These are phyloP conservation scores for Cotesia congregata DNA, from an alignment of 2,888 invertebrate species.

Conservation along the genomic window DNA sequence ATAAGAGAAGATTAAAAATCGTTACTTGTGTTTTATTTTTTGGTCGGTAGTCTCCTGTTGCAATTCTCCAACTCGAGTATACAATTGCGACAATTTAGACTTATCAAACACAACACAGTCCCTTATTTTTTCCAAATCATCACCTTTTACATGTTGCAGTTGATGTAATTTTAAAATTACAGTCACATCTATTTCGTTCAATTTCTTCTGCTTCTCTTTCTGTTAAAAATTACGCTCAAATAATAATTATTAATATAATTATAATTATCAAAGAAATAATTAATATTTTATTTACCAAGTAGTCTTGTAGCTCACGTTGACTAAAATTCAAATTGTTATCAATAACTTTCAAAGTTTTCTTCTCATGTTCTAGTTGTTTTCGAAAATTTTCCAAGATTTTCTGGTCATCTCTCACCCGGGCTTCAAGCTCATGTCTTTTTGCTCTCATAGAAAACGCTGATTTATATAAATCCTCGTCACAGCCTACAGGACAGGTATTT, in stretches of 20 bases:
- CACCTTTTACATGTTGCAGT: conserved; percentile 73
- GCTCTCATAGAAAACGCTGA: conserved; percentile 77
- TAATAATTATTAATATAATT: too few species aligned
- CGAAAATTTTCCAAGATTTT: conserved; percentile 74
- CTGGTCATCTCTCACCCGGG: conserved; percentile 74
- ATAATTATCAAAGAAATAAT: conserved; percentile 9
- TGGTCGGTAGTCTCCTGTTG: conserved; percentile 78
- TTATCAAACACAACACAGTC: conserved; percentile 77
- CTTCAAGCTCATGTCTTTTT: conserved; percentile 74
- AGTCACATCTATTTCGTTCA: conserved; percentile 83
- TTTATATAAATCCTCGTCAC: conserved; percentile 79
- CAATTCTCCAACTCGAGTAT: conserved; percentile 77
- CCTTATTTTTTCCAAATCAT: conserved; percentile 69
- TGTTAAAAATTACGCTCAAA: conserved; percentile 62
- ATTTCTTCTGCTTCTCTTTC: conserved; percentile 81
- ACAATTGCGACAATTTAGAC: conserved; percentile 73
- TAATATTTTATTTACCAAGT: conserved; percentile 72
- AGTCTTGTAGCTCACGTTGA: conserved; percentile 76
- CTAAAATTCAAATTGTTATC: conserved; percentile 73
- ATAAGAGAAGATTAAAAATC: neutral
- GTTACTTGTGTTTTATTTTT: conserved; percentile 75
- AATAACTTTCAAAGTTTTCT: conserved; percentile 74
- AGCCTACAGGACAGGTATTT: conserved; percentile 79
- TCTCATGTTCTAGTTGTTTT: conserved; percentile 74
- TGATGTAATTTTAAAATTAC: conserved; percentile 81